These are phyloP conservation scores for Gymnothorax javanicus DNA, from an alignment of 2,797 vertebrate species.

Conservation along the genomic window DNA sequence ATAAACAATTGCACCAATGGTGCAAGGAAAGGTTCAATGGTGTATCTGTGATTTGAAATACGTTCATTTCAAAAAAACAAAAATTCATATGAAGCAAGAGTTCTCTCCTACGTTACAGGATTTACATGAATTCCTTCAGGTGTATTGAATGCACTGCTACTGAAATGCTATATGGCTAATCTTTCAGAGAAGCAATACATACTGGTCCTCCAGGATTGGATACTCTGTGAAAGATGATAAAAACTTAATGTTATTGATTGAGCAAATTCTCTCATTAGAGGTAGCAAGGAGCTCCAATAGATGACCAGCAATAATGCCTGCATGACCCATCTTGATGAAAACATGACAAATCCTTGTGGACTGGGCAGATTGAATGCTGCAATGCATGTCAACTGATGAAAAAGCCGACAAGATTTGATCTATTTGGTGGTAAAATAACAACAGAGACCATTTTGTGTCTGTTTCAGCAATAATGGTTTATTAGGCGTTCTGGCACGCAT, in stretches of 20 bases:
- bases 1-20: not conserved
- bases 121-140: not conserved
- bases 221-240: not conserved
- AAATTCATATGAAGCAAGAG: not conserved
- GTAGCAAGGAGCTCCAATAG: not conserved
- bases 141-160: not conserved
- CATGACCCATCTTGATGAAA: no score
- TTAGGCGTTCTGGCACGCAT: slow-evolving; percentile 61
- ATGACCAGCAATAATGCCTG: not conserved
- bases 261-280: not conserved
- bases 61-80: not conserved
- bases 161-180: not conserved
- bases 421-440: not conserved
- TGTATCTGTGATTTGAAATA: not conserved
- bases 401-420: not conserved
- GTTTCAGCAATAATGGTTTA: slow-evolving; percentile 71
- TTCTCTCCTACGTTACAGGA: not conserved
- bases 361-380: not conserved
- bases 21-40: not conserved
- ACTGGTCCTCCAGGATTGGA: not conserved
- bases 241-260: not conserved
- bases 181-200: not conserved
- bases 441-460: slow-evolving; percentile 24
- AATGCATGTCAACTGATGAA: not conserved
- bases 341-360: not conserved